phyloP scores from a whole-genome alignment of 2,888 invertebrate species.

The Nebria salina region DNA sequence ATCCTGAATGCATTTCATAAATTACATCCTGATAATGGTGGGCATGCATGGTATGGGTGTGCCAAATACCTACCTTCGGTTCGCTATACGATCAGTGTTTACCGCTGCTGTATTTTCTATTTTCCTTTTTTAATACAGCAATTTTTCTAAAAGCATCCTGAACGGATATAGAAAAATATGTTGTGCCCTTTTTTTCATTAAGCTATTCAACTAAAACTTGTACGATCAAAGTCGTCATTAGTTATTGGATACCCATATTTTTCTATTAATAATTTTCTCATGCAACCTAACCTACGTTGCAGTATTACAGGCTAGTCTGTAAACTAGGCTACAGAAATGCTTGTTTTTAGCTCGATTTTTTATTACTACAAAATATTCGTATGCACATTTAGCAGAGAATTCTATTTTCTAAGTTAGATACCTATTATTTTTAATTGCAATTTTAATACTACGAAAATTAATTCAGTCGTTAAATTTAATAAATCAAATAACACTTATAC shows the following conservation, averaged over 20 bases:
- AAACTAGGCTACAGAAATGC: not conserved
- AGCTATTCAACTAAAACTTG: conserved; percentile 26
- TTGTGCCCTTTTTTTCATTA: conserved; percentile 29
- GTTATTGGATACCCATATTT: conserved; percentile 10
- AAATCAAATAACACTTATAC: too few relatives aligned
- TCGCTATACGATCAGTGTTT: not conserved
- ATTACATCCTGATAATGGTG: conserved; percentile 40
- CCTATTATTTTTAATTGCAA: too few relatives aligned
- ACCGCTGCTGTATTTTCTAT: not conserved
- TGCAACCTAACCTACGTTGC: not conserved
- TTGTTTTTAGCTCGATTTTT: not conserved
- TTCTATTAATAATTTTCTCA: not conserved
- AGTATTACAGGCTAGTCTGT: not conserved
- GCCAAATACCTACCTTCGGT: conserved; percentile 20
- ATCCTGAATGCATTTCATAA: conserved; percentile 45
- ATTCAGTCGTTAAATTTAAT: too few relatives aligned
- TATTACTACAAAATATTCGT: too few relatives aligned
- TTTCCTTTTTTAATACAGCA: conserved; percentile 32
- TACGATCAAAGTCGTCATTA: conserved; percentile 1
- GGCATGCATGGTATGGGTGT: conserved; percentile 32
- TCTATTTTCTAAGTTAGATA: too few relatives aligned
- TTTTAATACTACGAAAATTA: too few relatives aligned
- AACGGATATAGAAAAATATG: conserved; percentile 40
- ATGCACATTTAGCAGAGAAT: too few relatives aligned
- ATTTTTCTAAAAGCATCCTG: conserved; percentile 41